These are phyloP conservation scores for Echiichthys vipera DNA, from an alignment of 2,797 vertebrate genomes.

Conservation along the genomic window DNA sequence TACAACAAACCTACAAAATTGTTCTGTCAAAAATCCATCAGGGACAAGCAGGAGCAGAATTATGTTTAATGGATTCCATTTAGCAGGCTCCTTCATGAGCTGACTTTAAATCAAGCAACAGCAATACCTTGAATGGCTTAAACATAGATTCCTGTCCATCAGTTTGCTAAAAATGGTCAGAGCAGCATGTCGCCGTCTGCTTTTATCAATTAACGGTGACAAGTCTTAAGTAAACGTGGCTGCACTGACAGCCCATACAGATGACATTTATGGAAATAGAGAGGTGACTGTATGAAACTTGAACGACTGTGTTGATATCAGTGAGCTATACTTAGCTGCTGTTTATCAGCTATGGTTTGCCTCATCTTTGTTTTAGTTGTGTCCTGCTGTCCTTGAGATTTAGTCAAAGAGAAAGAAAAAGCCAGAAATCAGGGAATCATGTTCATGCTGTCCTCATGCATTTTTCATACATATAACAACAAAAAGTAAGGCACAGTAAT, in stretches of 20 bases:
- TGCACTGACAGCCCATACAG: not conserved
- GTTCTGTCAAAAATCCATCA: conserved; percentile 31
- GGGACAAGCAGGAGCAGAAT: conserved; percentile 8
- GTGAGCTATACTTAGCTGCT: conserved; percentile 28
- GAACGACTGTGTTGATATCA: conserved; percentile 1
- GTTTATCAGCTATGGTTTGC: not conserved
- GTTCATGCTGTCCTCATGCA: not conserved
- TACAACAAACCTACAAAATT: conserved; percentile 7
- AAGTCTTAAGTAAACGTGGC: conserved; percentile 5
- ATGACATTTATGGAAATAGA: conserved; percentile 13
- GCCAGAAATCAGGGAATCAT: accelerated
- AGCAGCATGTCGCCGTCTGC: conserved; percentile 13
- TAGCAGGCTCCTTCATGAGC: conserved; percentile 7
- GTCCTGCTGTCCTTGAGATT: conserved; percentile 10
- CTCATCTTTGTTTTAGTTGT: conserved; percentile 15
- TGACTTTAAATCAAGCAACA: conserved; percentile 13
- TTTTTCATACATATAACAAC: no score
- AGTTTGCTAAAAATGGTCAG: not conserved
- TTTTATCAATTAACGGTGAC: conserved; percentile 21
- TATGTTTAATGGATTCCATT: conserved; percentile 42
- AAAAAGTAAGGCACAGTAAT: no score
- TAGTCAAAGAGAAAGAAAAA: not conserved
- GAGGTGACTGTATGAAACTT: conserved; percentile 12
- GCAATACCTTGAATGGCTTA: not conserved
- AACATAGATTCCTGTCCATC: conserved; percentile 11